Evolutionary conservation across 2,797 vertebrate species (phyloP).

Genomic region (Sphenopsis melanotis): DNA sequence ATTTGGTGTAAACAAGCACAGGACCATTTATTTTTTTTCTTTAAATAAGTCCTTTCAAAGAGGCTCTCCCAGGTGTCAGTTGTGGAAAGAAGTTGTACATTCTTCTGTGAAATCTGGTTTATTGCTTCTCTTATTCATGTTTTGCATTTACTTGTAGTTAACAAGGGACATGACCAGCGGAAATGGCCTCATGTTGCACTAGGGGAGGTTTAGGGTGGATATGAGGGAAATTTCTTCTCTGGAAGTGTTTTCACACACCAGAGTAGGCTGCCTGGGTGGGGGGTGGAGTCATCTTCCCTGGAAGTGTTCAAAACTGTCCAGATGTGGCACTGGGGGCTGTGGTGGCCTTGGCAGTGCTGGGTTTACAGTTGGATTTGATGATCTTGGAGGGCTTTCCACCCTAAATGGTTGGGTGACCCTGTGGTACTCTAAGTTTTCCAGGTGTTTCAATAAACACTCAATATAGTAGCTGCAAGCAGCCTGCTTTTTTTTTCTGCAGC

Average conservation of each 20-base stretch:
- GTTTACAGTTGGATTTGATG: accelerated
- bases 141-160: background rate
- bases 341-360: background rate
- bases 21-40: background rate
- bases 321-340: background rate
- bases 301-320: background rate
- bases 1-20: background rate
- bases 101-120: background rate
- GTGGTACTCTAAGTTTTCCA: background rate
- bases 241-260: background rate
- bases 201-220: background rate
- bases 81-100: background rate
- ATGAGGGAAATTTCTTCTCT: background rate
- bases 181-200: background rate
- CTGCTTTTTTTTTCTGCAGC: background rate
- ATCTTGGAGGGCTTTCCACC: background rate
- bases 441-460: background rate
- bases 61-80: background rate
- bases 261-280: background rate
- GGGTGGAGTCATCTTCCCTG: background rate
- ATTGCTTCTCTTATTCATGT: background rate
- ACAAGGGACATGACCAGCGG: background rate
- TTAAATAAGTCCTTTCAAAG: background rate
- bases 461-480: background rate
- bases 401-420: accelerated